These are phyloP conservation scores for Drosophila leontia DNA, from an alignment of 1,140 invertebrate species.

Conservation along the genomic window DNA sequence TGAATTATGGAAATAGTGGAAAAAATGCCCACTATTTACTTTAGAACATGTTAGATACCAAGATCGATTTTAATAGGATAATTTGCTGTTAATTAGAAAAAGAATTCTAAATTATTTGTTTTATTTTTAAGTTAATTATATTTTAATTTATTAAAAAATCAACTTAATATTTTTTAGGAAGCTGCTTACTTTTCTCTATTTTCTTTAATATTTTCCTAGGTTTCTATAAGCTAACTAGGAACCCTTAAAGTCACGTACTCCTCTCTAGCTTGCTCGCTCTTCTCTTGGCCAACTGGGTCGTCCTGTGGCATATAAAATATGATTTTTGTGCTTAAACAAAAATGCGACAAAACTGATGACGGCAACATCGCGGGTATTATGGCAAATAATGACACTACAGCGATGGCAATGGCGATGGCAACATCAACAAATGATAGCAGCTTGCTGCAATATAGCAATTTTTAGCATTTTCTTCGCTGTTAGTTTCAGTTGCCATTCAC, in stretches of 20 bases:
- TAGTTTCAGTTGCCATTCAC: slow-evolving; percentile 22
- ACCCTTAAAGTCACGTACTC: neutral
- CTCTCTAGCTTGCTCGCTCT: slow-evolving; percentile 6
- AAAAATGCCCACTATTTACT: neutral
- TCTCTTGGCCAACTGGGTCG: slow-evolving; percentile 37
- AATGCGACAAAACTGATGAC: slow-evolving; percentile 80
- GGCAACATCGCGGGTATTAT: slow-evolving; percentile 68
- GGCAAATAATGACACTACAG: slow-evolving; percentile 72
- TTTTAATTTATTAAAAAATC: neutral
- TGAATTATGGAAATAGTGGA: neutral
- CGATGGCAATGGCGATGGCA: slow-evolving; percentile 29
- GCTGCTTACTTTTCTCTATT: neutral
- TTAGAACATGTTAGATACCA: neutral
- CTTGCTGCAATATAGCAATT: slow-evolving; percentile 64
- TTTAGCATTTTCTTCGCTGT: slow-evolving; percentile 26
- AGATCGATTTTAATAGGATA: too few relatives aligned
- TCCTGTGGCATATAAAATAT: slow-evolving; percentile 65
- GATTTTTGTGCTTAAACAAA: slow-evolving; percentile 64
- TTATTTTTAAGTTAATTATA: neutral
- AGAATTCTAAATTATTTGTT: too few relatives aligned
- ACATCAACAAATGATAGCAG: slow-evolving; percentile 59
- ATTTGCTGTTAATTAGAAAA: too few relatives aligned
- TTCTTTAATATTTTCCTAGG: neutral
- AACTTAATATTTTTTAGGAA: neutral
- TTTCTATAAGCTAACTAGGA: neutral